These are phyloP conservation scores for Onychomys leucogaster DNA, from an alignment of 2,797 vertebrate species.

Conservation along the genomic window DNA sequence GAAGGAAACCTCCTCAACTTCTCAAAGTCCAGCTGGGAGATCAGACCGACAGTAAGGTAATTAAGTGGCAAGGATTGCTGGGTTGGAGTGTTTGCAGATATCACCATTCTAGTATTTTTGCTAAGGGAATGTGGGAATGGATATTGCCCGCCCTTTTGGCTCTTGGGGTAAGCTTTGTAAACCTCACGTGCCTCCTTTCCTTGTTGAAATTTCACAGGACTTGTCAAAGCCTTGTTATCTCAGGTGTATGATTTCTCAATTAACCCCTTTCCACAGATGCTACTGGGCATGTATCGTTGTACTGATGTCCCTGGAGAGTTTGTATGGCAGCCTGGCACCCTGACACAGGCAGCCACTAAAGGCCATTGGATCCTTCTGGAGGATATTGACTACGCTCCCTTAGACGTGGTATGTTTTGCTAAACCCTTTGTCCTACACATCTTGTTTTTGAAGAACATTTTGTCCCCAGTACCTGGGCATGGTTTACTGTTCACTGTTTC, in stretches of 20 bases:
- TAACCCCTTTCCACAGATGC: constrained; percentile 87
- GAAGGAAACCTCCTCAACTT: constrained; percentile 92
- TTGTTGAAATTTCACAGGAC: neutral
- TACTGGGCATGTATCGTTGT: constrained; percentile 98
- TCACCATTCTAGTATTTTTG: constrained; percentile 39
- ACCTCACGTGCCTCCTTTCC: neutral
- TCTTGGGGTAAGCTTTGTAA: neutral
- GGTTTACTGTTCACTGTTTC: neutral
- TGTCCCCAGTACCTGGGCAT: constrained; percentile 15
- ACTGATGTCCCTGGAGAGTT: constrained; percentile 98
- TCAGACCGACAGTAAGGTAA: constrained; percentile 99
- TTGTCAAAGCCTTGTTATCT: neutral
- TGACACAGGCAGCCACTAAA: constrained; percentile 95
- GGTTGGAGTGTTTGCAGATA: constrained; percentile 17
- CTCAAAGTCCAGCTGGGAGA: constrained; percentile 98
- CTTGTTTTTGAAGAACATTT: constrained; percentile 32
- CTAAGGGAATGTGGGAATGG: neutral
- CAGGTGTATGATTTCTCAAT: neutral
- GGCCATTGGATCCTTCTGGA: constrained; percentile 98
- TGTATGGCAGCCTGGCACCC: constrained; percentile 96
- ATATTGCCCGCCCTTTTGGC: neutral
- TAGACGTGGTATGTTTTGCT: constrained; percentile 93
- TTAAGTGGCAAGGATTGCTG: constrained; percentile 45
- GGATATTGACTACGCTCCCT: constrained; percentile 97
- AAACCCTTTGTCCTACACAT: neutral